These are phyloP conservation scores for Heliocidaris tuberculata DNA, from an alignment of 35 echinoderm and acorn worm species.

Conservation along the genomic window DNA sequence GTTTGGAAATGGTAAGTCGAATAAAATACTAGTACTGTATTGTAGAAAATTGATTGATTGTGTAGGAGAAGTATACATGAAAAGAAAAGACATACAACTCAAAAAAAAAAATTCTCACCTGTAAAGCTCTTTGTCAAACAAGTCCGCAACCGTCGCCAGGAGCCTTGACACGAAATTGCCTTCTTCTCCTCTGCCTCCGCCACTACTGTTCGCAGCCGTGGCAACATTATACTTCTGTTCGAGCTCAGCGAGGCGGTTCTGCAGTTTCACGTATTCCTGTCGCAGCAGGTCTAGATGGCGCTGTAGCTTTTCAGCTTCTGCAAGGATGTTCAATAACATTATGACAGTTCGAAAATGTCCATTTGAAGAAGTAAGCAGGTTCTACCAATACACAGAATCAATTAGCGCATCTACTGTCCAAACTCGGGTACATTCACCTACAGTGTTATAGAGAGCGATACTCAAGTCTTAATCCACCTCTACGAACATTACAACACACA, in stretches of 20 bases:
- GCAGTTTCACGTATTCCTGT: conserved; percentile 95
- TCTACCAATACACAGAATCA: too few species aligned
- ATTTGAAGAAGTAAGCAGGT: neutral
- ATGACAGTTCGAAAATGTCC: neutral
- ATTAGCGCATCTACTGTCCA: too few species aligned
- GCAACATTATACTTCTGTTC: conserved; percentile 95
- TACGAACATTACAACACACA: too few species aligned
- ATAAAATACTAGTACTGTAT: too few species aligned
- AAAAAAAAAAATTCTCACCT: conserved; percentile 50
- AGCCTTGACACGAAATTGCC: conserved; percentile 90
- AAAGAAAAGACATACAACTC: too few species aligned
- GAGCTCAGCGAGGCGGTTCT: conserved; percentile 72
- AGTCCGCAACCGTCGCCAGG: conserved; percentile 80
- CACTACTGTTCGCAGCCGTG: conserved; percentile 59
- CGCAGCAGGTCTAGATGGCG: conserved; percentile 84
- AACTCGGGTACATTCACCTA: too few species aligned
- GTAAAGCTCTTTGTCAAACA: conserved; percentile 96
- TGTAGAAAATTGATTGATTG: too few species aligned
- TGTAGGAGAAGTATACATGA: too few species aligned
- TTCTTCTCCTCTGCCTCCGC: conserved; percentile 60
- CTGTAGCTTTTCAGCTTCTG: conserved; percentile 85
- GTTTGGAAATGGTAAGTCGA: too few species aligned
- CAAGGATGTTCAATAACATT: conserved; percentile 44
- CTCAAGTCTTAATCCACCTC: too few species aligned
- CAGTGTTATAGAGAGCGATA: neutral